Conservation (phyloP, 2,888 invertebrate genomes). For the Subacronicta megacephala region DNA sequence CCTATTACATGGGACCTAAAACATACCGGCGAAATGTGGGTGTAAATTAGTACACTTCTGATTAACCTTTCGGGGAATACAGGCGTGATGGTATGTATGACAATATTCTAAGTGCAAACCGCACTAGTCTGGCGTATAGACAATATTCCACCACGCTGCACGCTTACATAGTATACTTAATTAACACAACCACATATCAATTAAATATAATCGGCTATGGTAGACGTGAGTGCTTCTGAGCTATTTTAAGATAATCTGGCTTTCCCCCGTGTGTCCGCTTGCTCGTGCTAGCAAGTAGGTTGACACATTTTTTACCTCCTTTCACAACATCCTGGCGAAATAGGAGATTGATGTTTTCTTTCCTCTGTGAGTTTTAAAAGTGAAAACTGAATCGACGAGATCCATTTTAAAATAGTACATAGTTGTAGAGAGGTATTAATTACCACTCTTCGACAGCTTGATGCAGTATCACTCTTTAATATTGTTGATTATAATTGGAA, state of each 20-base stretch:
- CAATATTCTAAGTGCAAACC: no score
- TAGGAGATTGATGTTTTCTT: slow-evolving; percentile 10
- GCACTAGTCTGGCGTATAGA: no score
- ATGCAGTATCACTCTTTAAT: no score
- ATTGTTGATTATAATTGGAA: no score
- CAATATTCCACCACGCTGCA: no score
- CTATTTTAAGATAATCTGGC: slow-evolving; percentile 46
- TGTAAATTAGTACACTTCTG: no score
- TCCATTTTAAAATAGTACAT: no score
- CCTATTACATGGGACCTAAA: no score
- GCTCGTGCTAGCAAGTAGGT: slow-evolving; percentile 22
- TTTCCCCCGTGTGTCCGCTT: slow-evolving; percentile 33
- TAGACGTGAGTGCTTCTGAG: slow-evolving; percentile 26
- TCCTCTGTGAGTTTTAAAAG: slow-evolving; percentile 20
- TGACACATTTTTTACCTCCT: slow-evolving; percentile 39
- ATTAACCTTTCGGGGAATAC: no score
- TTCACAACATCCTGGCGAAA: slow-evolving; percentile 27
- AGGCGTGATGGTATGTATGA: no score
- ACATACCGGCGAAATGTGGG: no score
- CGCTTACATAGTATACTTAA: slow-evolving; percentile 9
- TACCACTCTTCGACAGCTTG: no score
- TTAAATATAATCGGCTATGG: slow-evolving; percentile 20
- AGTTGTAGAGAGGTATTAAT: neutral
- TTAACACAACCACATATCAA: slow-evolving; percentile 14
- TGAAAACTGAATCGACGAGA: slow-evolving; percentile 2